These are phyloP conservation scores for Galbula dea DNA, from an alignment of 2,113 vertebrate genomes.

Conservation along the genomic window DNA sequence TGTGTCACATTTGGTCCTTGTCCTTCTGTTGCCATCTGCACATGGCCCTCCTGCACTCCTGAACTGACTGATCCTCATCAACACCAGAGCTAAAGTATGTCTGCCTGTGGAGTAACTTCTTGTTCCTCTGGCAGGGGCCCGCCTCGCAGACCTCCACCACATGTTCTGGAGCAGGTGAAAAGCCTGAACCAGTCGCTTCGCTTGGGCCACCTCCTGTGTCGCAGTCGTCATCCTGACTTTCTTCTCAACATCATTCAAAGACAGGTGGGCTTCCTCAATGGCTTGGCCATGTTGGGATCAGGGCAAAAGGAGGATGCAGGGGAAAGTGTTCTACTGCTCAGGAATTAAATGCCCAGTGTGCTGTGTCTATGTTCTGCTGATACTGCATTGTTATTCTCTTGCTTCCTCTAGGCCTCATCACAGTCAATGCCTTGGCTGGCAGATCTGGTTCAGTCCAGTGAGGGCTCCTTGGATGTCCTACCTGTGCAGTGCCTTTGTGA, in stretches of 20 bases:
- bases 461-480: slow-evolving; percentile 94
- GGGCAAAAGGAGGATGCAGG: background rate
- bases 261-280: slow-evolving; percentile 76
- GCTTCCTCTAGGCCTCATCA: slow-evolving; percentile 86
- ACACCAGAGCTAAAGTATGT: background rate
- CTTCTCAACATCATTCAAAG: slow-evolving; percentile 97
- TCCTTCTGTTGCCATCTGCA: background rate
- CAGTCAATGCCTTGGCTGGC: slow-evolving; percentile 99
- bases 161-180: slow-evolving; percentile 92
- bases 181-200: slow-evolving; percentile 92
- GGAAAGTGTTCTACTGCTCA: background rate
- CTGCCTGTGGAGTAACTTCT: background rate
- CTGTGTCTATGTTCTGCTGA: background rate
- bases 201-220: slow-evolving; percentile 92
- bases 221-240: slow-evolving; percentile 94
- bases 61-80: background rate
- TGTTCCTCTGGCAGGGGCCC: slow-evolving; percentile 80
- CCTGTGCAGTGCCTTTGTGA: slow-evolving; percentile 97
- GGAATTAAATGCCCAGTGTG: background rate
- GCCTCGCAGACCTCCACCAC: slow-evolving; percentile 89
- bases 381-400: background rate
- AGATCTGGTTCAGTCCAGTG: slow-evolving; percentile 95
- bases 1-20: background rate
- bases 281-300: background rate
- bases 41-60: background rate